Conservation (phyloP, 2,113 vertebrate genomes). For the Microtus oregoni region DNA sequence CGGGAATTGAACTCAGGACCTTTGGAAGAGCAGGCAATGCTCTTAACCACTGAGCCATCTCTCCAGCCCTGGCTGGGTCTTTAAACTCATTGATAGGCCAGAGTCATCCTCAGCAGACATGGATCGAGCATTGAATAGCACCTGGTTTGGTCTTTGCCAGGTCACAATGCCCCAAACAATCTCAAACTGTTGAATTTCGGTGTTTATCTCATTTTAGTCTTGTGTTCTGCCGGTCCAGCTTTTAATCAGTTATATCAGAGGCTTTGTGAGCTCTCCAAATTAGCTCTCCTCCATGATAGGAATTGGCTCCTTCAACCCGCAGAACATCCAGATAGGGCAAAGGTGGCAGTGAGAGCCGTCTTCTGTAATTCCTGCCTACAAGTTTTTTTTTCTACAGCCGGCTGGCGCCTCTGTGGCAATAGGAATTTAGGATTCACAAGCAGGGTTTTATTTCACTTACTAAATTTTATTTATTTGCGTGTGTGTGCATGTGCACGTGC, state of each 20-base stretch:
- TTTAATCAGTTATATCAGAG: not conserved
- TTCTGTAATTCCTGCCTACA: not conserved
- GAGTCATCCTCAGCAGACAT: not conserved
- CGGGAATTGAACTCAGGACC: too few relatives aligned
- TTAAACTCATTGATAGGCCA: not conserved
- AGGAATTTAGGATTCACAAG: not conserved
- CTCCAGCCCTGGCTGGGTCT: not conserved
- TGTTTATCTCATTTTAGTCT: not conserved
- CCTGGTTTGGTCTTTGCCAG: constrained; percentile 16
- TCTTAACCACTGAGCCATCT: too few relatives aligned
- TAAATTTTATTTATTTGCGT: not conserved
- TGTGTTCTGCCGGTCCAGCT: not conserved
- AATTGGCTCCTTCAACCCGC: not conserved
- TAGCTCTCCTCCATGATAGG: not conserved
- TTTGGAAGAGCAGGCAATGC: too few relatives aligned
- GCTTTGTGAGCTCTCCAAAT: not conserved
- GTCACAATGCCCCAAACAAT: not conserved
- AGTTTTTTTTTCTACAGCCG: not conserved
- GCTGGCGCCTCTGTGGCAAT: not conserved
- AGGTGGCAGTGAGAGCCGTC: not conserved
- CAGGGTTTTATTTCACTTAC: not conserved
- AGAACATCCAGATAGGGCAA: not conserved
- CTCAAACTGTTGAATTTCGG: constrained; percentile 9
- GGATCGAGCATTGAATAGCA: not conserved
- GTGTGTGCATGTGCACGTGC: not conserved